Conservation (phyloP, 2,113 vertebrate genomes). For the Eretmochelys imbricata region DNA sequence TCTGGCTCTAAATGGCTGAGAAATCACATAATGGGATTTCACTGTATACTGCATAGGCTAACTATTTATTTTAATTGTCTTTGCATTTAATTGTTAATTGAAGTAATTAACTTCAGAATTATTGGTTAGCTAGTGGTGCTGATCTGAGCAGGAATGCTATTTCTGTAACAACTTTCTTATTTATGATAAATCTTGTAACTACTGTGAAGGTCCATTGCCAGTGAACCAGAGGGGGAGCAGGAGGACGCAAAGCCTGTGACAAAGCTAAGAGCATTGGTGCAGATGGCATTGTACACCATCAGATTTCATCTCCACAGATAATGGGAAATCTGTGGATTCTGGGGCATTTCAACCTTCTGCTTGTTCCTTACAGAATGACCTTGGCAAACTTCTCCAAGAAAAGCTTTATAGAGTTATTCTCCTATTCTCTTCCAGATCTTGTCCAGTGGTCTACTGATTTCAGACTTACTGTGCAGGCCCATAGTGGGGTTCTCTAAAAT, state of each 20-base stretch:
- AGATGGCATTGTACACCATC: too few species aligned
- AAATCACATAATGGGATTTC: neutral
- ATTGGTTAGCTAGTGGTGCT: neutral
- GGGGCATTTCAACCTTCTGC: neutral
- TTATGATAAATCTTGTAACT: neutral
- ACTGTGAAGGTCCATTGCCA: accelerated
- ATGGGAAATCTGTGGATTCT: too few species aligned
- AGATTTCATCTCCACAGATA: too few species aligned
- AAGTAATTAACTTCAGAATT: conserved; percentile 5
- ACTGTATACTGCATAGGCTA: neutral
- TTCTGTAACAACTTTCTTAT: neutral
- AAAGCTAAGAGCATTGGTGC: too few species aligned
- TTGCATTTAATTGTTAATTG: neutral
- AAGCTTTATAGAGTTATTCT: neutral
- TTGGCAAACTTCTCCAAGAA: neutral
- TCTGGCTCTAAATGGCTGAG: neutral
- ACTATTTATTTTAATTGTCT: neutral
- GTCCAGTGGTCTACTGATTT: too few species aligned
- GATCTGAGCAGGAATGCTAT: neutral
- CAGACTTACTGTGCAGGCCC: too few species aligned
- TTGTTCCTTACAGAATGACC: neutral
- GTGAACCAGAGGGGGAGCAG: neutral
- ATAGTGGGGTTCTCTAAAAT: neutral
- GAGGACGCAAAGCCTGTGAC: too few species aligned
- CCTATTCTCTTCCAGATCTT: neutral